phyloP scores from a whole-genome alignment of 2,113 vertebrate genomes.

The Nematolebias whitei region DNA sequence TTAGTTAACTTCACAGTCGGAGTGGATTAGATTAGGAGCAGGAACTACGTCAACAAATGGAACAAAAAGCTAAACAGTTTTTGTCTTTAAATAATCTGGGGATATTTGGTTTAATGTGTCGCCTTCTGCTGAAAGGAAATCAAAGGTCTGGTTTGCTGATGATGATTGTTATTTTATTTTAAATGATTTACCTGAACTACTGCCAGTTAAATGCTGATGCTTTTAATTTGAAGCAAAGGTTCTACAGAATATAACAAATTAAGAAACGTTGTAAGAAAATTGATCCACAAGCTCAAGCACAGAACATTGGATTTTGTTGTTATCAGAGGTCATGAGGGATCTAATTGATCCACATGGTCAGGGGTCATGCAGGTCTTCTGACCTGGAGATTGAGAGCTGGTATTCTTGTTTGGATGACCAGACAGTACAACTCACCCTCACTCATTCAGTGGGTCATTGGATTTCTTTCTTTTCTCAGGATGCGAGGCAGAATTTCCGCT shows the following conservation, averaged over 20 bases:
- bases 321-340: neutral
- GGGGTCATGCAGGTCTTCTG: neutral
- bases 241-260: neutral
- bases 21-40: too few relatives aligned
- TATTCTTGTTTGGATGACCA: neutral
- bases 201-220: too few relatives aligned
- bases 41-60: too few relatives aligned
- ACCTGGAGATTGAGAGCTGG: neutral
- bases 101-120: too few relatives aligned
- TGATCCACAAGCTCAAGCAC: neutral
- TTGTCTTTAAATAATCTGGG: too few relatives aligned
- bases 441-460: neutral
- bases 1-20: too few relatives aligned
- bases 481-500: constrained; percentile 92
- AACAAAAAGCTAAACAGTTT: too few relatives aligned
- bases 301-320: neutral
- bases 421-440: neutral
- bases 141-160: too few relatives aligned
- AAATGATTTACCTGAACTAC: too few relatives aligned
- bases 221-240: neutral
- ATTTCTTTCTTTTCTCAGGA: constrained; percentile 77
- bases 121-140: too few relatives aligned
- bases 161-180: too few relatives aligned
- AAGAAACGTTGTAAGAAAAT: neutral
- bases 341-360: neutral